Evolutionary conservation across 2,113 vertebrate genomes (phyloP).

Genomic region (Paraplagusia blochii): DNA sequence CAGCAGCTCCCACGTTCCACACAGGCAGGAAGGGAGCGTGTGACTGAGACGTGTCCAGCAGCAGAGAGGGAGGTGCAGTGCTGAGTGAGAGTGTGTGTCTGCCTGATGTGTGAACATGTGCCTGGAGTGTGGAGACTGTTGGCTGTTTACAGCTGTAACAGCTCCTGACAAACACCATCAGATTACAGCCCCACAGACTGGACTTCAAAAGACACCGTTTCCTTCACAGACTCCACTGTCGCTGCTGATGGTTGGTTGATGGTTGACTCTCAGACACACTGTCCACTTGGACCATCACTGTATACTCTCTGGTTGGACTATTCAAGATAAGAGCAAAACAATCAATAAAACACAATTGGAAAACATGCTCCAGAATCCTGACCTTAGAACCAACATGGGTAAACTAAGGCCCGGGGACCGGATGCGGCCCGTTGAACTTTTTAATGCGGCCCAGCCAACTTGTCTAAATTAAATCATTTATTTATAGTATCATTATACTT

Average conservation of each 20-base stretch:
- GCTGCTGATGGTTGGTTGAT: not conserved
- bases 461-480: no score
- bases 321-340: no score
- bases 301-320: no score
- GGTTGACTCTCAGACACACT: not conserved
- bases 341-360: no score
- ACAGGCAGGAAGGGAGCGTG: constrained; percentile 67
- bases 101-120: constrained; percentile 53
- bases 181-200: constrained; percentile 3
- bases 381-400: no score
- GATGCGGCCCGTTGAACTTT: no score
- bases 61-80: constrained; percentile 31
- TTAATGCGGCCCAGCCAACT: no score
- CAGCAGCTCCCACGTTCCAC: constrained; percentile 75
- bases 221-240: not conserved
- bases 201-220: constrained; percentile 5
- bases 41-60: constrained; percentile 69
- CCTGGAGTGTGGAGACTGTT: constrained; percentile 33
- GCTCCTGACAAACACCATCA: not conserved
- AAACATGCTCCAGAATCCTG: no score
- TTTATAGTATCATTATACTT: no score
- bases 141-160: constrained; percentile 24
- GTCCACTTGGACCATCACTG: not conserved
- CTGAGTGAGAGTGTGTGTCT: constrained; percentile 30
- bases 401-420: no score